These are phyloP conservation scores for Gorsachius magnificus DNA, from an alignment of 2,797 vertebrate genomes.

Conservation along the genomic window DNA sequence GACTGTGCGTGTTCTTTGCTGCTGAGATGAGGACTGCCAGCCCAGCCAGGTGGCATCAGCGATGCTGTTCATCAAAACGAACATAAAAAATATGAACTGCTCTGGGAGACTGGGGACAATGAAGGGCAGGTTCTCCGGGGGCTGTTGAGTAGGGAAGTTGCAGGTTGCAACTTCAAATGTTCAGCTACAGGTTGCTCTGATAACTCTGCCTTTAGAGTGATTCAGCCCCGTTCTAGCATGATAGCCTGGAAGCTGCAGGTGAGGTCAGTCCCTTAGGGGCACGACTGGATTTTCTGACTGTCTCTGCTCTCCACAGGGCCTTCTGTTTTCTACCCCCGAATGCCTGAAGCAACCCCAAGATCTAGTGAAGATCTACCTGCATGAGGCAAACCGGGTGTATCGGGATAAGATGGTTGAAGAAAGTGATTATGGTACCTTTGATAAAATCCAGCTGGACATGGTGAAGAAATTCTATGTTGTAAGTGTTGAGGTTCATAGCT, in stretches of 20 bases:
- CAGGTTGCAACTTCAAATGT: background rate
- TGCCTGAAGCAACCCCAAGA: constrained; percentile 84
- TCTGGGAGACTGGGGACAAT: background rate
- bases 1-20: background rate
- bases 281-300: background rate
- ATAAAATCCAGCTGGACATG: constrained; percentile 88
- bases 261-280: background rate
- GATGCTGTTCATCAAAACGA: background rate
- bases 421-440: constrained; percentile 84
- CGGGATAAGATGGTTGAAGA: constrained; percentile 92
- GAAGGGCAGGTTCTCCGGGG: background rate
- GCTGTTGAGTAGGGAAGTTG: background rate
- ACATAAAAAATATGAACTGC: fast-evolving
- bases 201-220: background rate
- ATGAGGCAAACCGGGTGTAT: constrained; percentile 92
- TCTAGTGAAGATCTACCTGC: constrained; percentile 90
- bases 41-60: fast-evolving
- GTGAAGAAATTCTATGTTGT: constrained; percentile 89
- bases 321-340: constrained; percentile 88
- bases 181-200: background rate
- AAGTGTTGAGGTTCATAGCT: constrained; percentile 41
- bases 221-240: fast-evolving
- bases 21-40: background rate
- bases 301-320: constrained; percentile 78
- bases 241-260: background rate